These are phyloP conservation scores for Eupithecia abbreviata DNA, from an alignment of 2,888 invertebrate species.

Conservation along the genomic window DNA sequence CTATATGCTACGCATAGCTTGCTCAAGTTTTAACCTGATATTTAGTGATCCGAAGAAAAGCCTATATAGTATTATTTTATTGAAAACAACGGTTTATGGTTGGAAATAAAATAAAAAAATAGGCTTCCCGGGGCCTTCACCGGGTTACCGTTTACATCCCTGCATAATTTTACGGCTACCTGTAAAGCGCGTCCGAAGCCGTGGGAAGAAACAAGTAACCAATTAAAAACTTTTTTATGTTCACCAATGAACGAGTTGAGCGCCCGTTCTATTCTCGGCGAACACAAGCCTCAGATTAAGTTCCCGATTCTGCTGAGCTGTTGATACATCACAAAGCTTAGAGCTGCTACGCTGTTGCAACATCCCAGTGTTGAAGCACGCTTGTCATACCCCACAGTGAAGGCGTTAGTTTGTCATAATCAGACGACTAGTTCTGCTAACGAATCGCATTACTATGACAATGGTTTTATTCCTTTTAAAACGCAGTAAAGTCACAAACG, in stretches of 20 bases:
- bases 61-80: too few relatives aligned
- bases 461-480: too few relatives aligned
- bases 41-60: too few relatives aligned
- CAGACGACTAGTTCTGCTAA: slow-evolving; percentile 20
- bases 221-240: neutral
- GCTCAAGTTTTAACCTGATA: too few relatives aligned
- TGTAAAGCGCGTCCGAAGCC: neutral
- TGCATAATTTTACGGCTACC: neutral
- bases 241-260: neutral
- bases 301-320: slow-evolving; percentile 2
- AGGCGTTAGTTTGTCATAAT: slow-evolving; percentile 53
- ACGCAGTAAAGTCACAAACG: too few relatives aligned
- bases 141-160: neutral
- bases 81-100: too few relatives aligned
- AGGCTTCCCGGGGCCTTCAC: neutral
- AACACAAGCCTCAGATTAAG: slow-evolving; percentile 6
- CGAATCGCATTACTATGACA: too few relatives aligned
- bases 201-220: neutral
- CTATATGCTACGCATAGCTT: too few relatives aligned
- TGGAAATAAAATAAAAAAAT: too few relatives aligned
- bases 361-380: slow-evolving; percentile 23
- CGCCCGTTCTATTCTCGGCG: neutral
- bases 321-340: slow-evolving; percentile 12
- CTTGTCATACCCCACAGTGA: slow-evolving; percentile 38
- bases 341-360: neutral